Evolutionary conservation across 1,140 invertebrate species (phyloP).

Genomic region (Procambarus clarkii): DNA sequence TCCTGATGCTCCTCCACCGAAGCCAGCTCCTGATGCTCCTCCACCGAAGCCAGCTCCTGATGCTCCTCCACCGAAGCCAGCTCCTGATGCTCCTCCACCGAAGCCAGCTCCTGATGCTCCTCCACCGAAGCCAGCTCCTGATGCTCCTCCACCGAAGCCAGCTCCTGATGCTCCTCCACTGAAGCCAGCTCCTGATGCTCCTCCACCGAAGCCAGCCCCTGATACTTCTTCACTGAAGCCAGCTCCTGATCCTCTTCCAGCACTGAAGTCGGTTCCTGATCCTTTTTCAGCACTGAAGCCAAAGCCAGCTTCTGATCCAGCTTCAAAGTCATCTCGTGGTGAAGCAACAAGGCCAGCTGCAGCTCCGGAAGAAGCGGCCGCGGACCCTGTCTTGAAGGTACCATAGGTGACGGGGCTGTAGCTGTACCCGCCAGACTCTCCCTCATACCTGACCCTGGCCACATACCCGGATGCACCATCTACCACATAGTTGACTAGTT

Average conservation of each 20-base stretch:
- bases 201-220: neutral
- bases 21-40: no score
- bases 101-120: no score
- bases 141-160: neutral
- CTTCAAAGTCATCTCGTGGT: neutral
- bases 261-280: neutral
- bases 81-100: neutral
- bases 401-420: neutral
- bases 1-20: no score
- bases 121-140: neutral
- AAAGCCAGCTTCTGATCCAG: neutral
- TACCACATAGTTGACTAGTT: conserved; percentile 70
- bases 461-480: conserved; percentile 66
- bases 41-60: neutral
- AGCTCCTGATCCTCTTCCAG: neutral
- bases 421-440: conserved; percentile 28
- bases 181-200: neutral
- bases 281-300: neutral
- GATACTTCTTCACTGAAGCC: neutral
- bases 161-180: neutral
- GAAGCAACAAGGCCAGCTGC: neutral
- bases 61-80: no score
- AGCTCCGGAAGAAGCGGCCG: neutral
- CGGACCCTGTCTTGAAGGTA: neutral
- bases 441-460: conserved; percentile 71